Evolutionary conservation across 2,113 vertebrate species (phyloP).

Genomic region (Pseudolaguvia tuberculata): DNA sequence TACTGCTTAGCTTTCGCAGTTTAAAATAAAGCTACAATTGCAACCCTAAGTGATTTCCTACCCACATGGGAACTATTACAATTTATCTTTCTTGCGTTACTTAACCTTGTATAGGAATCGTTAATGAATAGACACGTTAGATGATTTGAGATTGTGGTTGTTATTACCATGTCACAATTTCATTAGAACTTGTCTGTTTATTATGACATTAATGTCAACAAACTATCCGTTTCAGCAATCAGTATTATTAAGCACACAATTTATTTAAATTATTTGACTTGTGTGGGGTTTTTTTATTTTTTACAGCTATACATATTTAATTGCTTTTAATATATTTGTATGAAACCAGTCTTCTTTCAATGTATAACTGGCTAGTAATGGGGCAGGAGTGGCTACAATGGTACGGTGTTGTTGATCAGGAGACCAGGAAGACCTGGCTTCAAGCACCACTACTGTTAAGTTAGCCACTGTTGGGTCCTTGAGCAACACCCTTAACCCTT

Average conservation of each 20-base stretch:
- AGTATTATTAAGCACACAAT: background rate
- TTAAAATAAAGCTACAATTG: conserved; percentile 41
- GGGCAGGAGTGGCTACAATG: too few species aligned
- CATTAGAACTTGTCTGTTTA: background rate
- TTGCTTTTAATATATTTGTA: background rate
- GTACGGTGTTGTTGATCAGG: too few species aligned
- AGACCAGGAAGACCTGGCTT: too few species aligned
- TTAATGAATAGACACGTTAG: background rate
- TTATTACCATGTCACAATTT: background rate
- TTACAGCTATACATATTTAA: background rate
- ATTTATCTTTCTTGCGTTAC: conserved; percentile 47
- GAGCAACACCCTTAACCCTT: too few species aligned
- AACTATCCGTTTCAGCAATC: background rate
- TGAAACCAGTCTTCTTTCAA: background rate
- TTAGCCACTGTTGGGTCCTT: too few species aligned
- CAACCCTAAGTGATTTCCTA: conserved; percentile 46
- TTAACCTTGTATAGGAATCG: conserved; percentile 35
- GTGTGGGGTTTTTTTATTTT: too few species aligned
- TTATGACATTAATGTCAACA: background rate
- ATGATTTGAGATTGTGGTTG: background rate
- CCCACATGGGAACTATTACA: conserved; percentile 40
- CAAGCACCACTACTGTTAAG: too few species aligned
- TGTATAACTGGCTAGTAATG: background rate
- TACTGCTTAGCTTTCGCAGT: conserved; percentile 32
- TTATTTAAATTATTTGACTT: too few species aligned